Conservation (phyloP, 1,140 invertebrate genomes). For the Drosophila pallidifrons region DNA sequence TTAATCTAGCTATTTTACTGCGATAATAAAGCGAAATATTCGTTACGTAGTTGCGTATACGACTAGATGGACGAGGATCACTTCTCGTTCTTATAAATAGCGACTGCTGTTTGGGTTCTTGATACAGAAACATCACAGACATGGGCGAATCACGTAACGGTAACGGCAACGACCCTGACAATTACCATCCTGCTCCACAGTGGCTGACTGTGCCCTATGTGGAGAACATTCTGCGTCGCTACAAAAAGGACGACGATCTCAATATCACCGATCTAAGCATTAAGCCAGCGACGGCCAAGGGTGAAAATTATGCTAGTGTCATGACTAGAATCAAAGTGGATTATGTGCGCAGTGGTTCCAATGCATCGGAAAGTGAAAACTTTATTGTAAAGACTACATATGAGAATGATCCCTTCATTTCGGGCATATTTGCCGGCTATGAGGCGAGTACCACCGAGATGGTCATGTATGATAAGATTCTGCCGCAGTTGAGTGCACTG, state of each 20-base stretch:
- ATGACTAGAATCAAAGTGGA: slow-evolving; percentile 72
- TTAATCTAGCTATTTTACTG: slow-evolving; percentile 47
- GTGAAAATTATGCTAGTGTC: slow-evolving; percentile 82
- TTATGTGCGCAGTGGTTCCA: slow-evolving; percentile 38
- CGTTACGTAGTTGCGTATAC: slow-evolving; percentile 32
- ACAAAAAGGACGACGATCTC: slow-evolving; percentile 62
- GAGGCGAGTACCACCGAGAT: slow-evolving; percentile 71
- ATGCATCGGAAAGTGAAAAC: slow-evolving; percentile 38
- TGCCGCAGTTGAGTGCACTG: slow-evolving; percentile 62
- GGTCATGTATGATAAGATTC: slow-evolving; percentile 77
- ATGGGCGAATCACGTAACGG: slow-evolving; percentile 59
- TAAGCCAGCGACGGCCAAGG: slow-evolving; percentile 77
- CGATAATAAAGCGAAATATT: slow-evolving; percentile 17
- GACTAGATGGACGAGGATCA: slow-evolving; percentile 16
- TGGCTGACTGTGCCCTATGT: slow-evolving; percentile 74
- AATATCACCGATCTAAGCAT: slow-evolving; percentile 55
- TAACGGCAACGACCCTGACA: slow-evolving; percentile 13
- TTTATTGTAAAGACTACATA: slow-evolving; percentile 79
- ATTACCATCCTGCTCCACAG: slow-evolving; percentile 62
- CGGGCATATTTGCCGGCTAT: slow-evolving; percentile 65
- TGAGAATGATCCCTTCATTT: slow-evolving; percentile 65
- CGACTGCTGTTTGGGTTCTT: background rate
- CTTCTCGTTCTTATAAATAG: slow-evolving; percentile 54
- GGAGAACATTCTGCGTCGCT: slow-evolving; percentile 51
- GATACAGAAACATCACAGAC: slow-evolving; percentile 27